Evolutionary conservation across 37 sponge, comb jelly and placozoan genomes (phyloP).

Genomic region (Oscarella lobularis): DNA sequence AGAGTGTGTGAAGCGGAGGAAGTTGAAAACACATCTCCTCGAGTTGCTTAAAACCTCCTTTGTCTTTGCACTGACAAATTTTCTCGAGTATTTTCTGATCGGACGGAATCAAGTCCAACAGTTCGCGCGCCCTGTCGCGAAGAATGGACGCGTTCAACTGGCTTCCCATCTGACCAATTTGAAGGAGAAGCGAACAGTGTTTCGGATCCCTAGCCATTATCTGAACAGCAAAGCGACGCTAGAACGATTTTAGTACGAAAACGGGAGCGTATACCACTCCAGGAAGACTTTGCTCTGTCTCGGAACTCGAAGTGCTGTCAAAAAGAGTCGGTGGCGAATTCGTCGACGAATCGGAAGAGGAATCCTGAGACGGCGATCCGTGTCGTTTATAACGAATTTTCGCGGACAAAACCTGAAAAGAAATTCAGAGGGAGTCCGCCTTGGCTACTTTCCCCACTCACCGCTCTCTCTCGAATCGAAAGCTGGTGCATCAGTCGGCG

Average conservation of each 20-base stretch:
- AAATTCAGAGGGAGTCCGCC: too few relatives aligned
- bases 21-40: too few relatives aligned
- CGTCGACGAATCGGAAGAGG: conserved; percentile 55
- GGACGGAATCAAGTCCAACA: neutral
- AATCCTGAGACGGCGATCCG: conserved; percentile 32
- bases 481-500: conserved; percentile 35
- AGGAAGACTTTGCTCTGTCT: conserved; percentile 66
- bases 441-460: too few relatives aligned
- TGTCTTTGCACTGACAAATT: too few relatives aligned
- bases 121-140: neutral
- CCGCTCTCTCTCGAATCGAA: conserved; percentile 26
- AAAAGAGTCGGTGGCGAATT: conserved; percentile 20
- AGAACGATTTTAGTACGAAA: too few relatives aligned
- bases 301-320: conserved; percentile 74
- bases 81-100: too few relatives aligned
- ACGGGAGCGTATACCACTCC: conserved; percentile 72
- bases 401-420: neutral
- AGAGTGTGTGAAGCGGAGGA: too few relatives aligned
- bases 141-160: neutral
- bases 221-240: too few relatives aligned
- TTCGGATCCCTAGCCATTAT: neutral
- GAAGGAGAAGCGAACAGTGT: neutral
- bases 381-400: neutral
- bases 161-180: neutral
- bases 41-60: too few relatives aligned